Evolutionary conservation across 2,797 vertebrate species (phyloP).

Genomic region (Eleutherodactylus coqui): DNA sequence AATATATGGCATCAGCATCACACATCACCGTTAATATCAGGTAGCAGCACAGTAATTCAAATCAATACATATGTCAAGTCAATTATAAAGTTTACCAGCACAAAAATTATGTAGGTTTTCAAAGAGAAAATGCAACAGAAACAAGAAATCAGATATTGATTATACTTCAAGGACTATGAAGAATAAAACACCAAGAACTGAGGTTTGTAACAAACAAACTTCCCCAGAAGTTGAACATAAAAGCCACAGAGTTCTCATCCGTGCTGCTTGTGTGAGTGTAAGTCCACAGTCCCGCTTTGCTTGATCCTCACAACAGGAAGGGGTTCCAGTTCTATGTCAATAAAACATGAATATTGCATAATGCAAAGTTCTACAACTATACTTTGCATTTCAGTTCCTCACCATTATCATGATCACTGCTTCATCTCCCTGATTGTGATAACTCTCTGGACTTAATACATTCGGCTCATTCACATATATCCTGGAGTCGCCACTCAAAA

Average conservation of each 20-base stretch:
- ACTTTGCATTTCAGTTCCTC: too few species aligned
- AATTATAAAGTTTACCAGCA: constrained; percentile 19
- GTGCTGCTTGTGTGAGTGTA: not conserved
- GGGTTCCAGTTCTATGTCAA: too few species aligned
- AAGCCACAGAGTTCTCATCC: not conserved
- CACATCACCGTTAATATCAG: not conserved
- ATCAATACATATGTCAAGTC: constrained; percentile 14
- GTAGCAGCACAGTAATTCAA: not conserved
- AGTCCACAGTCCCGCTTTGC: not conserved
- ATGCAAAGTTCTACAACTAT: too few species aligned
- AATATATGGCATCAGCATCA: not conserved
- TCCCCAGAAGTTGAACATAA: not conserved
- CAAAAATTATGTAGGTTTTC: constrained; percentile 8
- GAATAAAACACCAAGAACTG: not conserved
- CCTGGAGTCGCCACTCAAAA: too few species aligned
- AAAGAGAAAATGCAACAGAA: not conserved
- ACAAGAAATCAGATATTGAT: constrained; percentile 12
- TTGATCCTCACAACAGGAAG: not conserved
- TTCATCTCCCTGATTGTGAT: too few species aligned
- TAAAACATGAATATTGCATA: too few species aligned
- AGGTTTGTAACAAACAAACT: constrained; percentile 6
- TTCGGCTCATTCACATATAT: too few species aligned
- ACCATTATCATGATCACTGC: too few species aligned
- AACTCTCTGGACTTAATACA: too few species aligned
- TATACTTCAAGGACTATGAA: constrained; percentile 31